Conservation (phyloP, 2,888 invertebrate species). For the Phragmatobia fuliginosa region DNA sequence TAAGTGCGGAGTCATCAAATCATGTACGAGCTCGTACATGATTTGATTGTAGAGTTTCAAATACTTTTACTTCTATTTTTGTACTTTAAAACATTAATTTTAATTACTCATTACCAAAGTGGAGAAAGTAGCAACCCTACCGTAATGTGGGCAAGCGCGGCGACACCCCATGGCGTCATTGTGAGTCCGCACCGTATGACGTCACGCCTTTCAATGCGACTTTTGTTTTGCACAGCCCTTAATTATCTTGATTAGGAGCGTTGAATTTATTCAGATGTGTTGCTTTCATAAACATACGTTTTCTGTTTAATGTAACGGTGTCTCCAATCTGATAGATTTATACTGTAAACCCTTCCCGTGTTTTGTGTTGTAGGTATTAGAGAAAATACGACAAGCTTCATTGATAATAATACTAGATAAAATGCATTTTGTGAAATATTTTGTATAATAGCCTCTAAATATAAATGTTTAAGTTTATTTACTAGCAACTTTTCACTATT, state of each 20-base stretch:
- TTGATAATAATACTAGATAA: no score
- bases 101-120: neutral
- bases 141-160: slow-evolving; percentile 63
- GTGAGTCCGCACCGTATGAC: slow-evolving; percentile 63
- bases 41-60: no score
- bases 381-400: neutral
- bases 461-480: no score
- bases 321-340: neutral
- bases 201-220: slow-evolving; percentile 69
- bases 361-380: neutral
- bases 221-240: slow-evolving; percentile 75
- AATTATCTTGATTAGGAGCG: slow-evolving; percentile 78
- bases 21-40: no score
- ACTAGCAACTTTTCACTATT: no score
- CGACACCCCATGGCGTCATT: slow-evolving; percentile 69
- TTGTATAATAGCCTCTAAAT: no score
- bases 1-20: no score
- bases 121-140: slow-evolving; percentile 58
- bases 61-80: no score
- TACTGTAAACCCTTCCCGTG: neutral
- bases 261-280: slow-evolving; percentile 48
- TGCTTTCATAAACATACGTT: slow-evolving; percentile 27
- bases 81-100: neutral
- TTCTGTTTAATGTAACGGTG: slow-evolving; percentile 7
- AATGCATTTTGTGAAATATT: no score